Conservation (phyloP, 2,113 vertebrate species). For the Haemorhous mexicanus region DNA sequence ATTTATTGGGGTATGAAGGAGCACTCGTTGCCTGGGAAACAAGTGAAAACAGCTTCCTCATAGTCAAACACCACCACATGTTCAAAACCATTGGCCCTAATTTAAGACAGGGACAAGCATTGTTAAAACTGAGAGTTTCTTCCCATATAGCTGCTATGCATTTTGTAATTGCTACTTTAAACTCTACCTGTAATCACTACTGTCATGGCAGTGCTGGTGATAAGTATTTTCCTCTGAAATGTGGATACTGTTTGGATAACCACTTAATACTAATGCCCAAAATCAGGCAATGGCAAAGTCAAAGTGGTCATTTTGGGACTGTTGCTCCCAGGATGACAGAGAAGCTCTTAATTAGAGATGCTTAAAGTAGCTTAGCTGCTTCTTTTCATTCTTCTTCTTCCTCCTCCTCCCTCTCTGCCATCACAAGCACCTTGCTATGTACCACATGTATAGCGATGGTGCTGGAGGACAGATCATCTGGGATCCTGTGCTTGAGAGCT, state of each 20-base stretch:
- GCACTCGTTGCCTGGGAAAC: conserved; percentile 43
- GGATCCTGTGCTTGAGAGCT: not conserved
- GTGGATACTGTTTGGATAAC: not conserved
- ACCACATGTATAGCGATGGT: fast-evolving
- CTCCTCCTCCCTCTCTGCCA: not conserved
- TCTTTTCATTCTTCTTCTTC: not conserved
- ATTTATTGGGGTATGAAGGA: conserved; percentile 12
- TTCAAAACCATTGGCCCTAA: not conserved
- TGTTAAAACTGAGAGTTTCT: not conserved
- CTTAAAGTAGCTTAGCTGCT: not conserved
- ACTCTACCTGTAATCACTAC: not conserved
- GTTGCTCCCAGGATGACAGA: not conserved
- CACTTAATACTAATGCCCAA: not conserved
- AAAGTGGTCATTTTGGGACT: not conserved
- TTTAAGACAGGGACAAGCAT: not conserved
- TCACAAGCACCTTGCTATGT: not conserved
- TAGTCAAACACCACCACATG: not conserved
- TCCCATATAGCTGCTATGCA: not conserved
- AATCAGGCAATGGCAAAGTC: not conserved
- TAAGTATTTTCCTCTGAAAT: not conserved
- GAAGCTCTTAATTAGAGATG: not conserved
- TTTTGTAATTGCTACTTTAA: not conserved
- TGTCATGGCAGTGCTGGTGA: not conserved
- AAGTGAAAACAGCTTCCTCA: conserved; percentile 39
- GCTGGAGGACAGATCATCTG: not conserved